Evolutionary conservation across 2,113 vertebrate species (phyloP).

Genomic region (Carollia perspicillata): DNA sequence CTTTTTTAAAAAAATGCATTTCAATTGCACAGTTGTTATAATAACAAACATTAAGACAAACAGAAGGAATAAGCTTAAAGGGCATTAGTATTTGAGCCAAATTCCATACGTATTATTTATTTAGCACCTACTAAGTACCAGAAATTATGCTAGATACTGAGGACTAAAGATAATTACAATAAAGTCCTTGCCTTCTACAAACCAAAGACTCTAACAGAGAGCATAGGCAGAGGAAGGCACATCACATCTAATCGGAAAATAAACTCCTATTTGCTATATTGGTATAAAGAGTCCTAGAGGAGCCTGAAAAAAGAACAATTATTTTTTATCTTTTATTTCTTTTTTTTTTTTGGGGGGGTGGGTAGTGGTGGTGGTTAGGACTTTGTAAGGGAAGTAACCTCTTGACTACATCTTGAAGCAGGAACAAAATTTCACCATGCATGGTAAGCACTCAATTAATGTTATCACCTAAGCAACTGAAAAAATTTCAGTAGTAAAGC

Average conservation of each 20-base stretch:
- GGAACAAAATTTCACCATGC: background rate
- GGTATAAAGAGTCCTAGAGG: background rate
- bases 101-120: constrained; percentile 21
- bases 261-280: background rate
- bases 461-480: background rate
- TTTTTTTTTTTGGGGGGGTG: background rate
- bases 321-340: constrained; percentile 29
- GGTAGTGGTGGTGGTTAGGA: background rate
- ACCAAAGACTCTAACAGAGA: background rate
- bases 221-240: background rate
- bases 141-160: background rate
- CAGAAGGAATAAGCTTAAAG: background rate
- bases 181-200: background rate
- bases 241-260: background rate
- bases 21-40: background rate
- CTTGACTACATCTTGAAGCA: background rate
- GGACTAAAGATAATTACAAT: background rate
- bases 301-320: background rate
- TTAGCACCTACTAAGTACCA: background rate
- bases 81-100: background rate
- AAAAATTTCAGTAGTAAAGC: background rate
- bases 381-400: constrained; percentile 15
- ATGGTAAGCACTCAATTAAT: background rate
- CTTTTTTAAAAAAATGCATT: background rate
- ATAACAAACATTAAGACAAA: rapidly evolving